Evolutionary conservation across 1,140 invertebrate species (phyloP).

Genomic region (Dendrolimus punctatus): DNA sequence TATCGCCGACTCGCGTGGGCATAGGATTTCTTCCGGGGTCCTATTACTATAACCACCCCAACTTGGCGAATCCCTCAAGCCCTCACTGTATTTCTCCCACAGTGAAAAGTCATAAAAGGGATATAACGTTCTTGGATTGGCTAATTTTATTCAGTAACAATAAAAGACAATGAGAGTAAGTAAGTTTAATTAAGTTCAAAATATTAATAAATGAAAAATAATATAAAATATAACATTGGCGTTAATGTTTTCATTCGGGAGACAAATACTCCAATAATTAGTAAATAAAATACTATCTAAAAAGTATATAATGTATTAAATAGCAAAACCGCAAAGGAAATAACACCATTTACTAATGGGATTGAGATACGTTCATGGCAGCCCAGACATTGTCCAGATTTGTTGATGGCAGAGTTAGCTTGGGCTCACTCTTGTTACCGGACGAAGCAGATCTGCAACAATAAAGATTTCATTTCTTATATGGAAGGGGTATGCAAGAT

Average conservation of each 20-base stretch:
- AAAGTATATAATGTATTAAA: too few species aligned
- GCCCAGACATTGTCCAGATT: constrained; percentile 61
- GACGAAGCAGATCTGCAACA: constrained; percentile 52
- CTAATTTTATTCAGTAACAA: background rate
- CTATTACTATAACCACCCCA: background rate
- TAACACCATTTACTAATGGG: too few species aligned
- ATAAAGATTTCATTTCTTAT: background rate
- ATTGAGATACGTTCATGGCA: constrained; percentile 53
- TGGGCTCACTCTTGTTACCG: constrained; percentile 46
- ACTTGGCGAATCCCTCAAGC: background rate
- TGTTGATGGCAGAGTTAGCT: constrained; percentile 35
- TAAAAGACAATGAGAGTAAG: background rate
- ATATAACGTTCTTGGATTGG: constrained; percentile 1
- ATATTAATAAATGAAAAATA: background rate
- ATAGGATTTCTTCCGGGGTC: too few species aligned
- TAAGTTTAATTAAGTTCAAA: background rate
- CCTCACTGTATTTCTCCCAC: background rate
- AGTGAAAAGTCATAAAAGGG: too few species aligned
- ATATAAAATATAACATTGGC: background rate
- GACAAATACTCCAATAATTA: too few species aligned
- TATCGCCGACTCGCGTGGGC: too few species aligned
- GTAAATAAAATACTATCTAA: too few species aligned
- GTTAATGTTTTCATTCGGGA: too few species aligned
- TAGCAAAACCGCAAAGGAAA: too few species aligned
- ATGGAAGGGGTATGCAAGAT: too few species aligned